Percentiles rank a stretch among this genome's conserved stretches.
phyloP scores from a whole-genome alignment of 2,797 vertebrate genomes.

The Hypotaenidia philippensis region DNA sequence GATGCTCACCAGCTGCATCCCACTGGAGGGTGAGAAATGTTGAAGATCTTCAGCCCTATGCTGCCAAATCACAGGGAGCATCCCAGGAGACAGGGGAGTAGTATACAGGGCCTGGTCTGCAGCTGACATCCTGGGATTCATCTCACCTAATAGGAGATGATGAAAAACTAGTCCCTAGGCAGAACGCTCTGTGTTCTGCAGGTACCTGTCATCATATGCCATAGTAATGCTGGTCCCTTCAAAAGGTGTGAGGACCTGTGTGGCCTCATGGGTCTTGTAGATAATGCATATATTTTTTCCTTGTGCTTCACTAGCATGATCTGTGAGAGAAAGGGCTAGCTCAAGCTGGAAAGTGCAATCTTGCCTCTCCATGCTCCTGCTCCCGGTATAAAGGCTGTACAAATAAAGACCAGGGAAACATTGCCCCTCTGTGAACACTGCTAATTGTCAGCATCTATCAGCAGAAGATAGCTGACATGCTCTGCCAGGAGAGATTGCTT shows the following conservation, averaged over 20 bases:
- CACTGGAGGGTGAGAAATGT: background rate
- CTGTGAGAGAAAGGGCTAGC: background rate
- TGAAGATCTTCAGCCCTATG: background rate
- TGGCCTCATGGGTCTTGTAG: background rate
- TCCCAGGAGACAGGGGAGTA: background rate
- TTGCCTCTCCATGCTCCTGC: background rate
- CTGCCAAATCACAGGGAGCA: background rate
- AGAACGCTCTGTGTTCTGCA: background rate
- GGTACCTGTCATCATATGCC: background rate
- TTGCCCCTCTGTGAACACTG: background rate
- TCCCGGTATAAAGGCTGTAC: background rate
- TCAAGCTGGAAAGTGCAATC: background rate
- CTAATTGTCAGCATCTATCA: slow-evolving; percentile 1
- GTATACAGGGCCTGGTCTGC: background rate
- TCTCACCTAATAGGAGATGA: background rate
- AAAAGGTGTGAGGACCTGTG: background rate
- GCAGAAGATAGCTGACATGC: background rate
- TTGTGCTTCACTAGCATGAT: background rate
- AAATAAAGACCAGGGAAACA: background rate
- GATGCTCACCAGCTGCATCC: background rate
- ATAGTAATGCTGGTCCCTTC: background rate
- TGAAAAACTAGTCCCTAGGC: background rate
- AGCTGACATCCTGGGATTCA: background rate
- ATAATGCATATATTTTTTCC: background rate
- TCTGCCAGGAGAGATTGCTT: background rate